phyloP scores from a whole-genome alignment of 2,888 invertebrate species.

The Ectobius pallidus region DNA sequence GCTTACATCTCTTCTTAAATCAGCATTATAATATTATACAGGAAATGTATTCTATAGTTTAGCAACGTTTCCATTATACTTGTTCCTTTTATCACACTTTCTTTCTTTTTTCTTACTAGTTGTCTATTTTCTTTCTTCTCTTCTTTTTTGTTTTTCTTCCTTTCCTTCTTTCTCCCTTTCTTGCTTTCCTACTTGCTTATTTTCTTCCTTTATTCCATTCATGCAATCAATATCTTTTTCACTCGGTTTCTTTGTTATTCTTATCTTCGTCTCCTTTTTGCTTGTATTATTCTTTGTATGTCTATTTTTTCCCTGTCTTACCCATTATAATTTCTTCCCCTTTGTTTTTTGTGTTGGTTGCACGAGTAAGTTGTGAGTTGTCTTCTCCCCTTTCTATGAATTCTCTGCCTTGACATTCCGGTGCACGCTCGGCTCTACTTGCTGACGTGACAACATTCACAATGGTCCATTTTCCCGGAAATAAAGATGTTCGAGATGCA shows the following conservation, averaged over 20 bases:
- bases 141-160: neutral
- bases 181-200: neutral
- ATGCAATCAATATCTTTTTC: neutral
- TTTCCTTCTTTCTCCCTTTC: neutral
- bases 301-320: neutral
- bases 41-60: no score
- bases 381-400: no score
- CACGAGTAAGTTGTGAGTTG: no score
- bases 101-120: neutral
- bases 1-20: no score
- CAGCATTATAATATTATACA: no score
- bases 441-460: constrained; percentile 1
- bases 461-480: neutral
- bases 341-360: neutral
- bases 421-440: no score
- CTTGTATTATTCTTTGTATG: neutral
- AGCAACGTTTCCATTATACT: no score
- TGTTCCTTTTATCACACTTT: no score
- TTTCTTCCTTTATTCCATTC: neutral
- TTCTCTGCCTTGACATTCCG: no score
- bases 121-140: neutral
- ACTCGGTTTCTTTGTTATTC: neutral
- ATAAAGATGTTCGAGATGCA: neutral
- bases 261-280: neutral
- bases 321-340: neutral